phyloP scores from a whole-genome alignment of 2,888 invertebrate genomes.

The Dryadula phaetusa region DNA sequence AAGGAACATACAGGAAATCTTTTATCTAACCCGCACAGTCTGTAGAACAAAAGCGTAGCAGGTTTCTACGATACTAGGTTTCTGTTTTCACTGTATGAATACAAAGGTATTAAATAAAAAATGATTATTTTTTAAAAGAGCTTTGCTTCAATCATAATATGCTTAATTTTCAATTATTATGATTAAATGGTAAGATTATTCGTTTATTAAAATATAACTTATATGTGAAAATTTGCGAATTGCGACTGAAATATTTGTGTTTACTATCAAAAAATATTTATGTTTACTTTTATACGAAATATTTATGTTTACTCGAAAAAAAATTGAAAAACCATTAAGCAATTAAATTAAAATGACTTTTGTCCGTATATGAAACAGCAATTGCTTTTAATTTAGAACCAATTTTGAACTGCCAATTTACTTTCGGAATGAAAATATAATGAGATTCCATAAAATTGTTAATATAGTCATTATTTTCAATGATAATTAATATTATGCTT shows the following conservation, averaged over 20 bases:
- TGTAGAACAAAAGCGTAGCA: constrained; percentile 11
- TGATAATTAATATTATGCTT: constrained; percentile 12
- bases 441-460: constrained; percentile 10
- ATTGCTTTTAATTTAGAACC: constrained; percentile 20
- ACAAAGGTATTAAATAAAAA: too few species aligned
- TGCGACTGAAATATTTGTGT: too few species aligned
- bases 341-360: not conserved
- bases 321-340: not conserved
- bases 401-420: constrained; percentile 8
- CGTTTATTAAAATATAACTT: too few species aligned
- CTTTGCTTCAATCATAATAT: too few species aligned
- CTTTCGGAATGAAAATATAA: constrained; percentile 16
- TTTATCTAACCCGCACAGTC: constrained; percentile 9
- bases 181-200: too few species aligned
- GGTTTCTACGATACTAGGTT: not conserved
- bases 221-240: too few species aligned
- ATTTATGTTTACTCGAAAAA: too few species aligned
- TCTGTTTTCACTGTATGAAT: not conserved
- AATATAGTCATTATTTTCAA: constrained; percentile 19
- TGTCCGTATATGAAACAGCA: not conserved
- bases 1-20: not conserved
- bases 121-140: too few species aligned
- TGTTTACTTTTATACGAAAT: too few species aligned
- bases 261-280: too few species aligned
- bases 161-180: too few species aligned